Evolutionary conservation across 2,797 vertebrate species (phyloP).

Genomic region (Sternarchorhynchus goeldii): DNA sequence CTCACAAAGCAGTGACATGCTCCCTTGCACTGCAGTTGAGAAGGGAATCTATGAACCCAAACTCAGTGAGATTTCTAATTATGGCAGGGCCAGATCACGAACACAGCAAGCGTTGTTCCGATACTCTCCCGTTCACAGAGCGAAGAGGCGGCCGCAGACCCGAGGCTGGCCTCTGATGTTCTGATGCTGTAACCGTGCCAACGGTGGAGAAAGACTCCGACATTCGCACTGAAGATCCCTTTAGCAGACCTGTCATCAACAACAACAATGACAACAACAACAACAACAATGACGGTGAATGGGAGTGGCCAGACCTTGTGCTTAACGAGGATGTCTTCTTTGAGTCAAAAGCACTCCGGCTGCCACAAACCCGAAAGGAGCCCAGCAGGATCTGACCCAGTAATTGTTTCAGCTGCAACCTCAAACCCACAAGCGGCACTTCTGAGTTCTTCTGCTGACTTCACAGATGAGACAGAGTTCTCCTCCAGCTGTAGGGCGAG

Average conservation of each 20-base stretch:
- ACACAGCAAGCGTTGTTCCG: constrained; percentile 69
- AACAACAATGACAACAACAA: constrained; percentile 1
- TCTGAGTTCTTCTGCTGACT: neutral
- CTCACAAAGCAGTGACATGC: constrained; percentile 62
- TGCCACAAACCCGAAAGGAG: neutral
- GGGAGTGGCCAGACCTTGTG: constrained; percentile 10
- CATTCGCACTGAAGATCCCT: constrained; percentile 19
- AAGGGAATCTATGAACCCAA: constrained; percentile 65
- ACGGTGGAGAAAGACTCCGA: neutral
- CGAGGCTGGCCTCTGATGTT: too few relatives aligned
- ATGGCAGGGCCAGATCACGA: constrained; percentile 61
- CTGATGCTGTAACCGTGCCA: constrained; percentile 1
- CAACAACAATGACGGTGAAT: constrained; percentile 31
- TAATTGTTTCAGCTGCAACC: constrained; percentile 30
- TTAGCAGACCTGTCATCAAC: neutral
- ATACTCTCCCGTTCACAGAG: constrained; percentile 49
- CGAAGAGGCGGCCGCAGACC: neutral
- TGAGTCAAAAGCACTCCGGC: constrained; percentile 5
- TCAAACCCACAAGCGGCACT: neutral
- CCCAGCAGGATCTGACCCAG: constrained; percentile 20
- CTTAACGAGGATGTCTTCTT: constrained; percentile 29
- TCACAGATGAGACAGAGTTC: neutral
- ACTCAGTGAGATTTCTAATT: constrained; percentile 70
- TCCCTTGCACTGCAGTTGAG: constrained; percentile 63
- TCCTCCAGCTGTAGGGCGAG: neutral